Base-by-base conservation (phyloP, 1,140 invertebrate genomes). In the Ptiloglossa arizonensis region DNA sequence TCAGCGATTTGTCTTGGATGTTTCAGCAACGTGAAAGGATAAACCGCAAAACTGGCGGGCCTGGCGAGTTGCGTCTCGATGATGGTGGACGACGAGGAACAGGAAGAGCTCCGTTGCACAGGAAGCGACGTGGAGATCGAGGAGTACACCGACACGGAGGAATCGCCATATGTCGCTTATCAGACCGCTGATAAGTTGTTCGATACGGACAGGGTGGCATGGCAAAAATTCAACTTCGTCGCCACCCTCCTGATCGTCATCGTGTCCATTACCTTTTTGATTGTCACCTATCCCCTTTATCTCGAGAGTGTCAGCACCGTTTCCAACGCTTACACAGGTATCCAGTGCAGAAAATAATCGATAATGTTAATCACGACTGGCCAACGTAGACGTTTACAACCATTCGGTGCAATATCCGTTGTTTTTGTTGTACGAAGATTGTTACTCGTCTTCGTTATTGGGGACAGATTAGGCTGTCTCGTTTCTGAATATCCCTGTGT, bases 91-190 rank as follows among this genome's bases (percentile, higher is more conserved):
- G 91, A 92, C 59, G 91, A 92, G 48, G 90, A 92, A n/a, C 89
- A 91, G 48, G 90, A 92, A n/a, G 90, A 91, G 62, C 82, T 89
- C 8, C 87, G 89, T n/a, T 90, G 89, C 64, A 88, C 86, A 27
- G 91, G 89, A n/a, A 92, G 91, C 80, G 91, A 92, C 64, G 89
- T 85, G 1, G 91, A 92, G 80, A 90, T 90, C 74, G 90, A 92
- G 32, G 91, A 92, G 41, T 92, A 90, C 70, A 91, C 90, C 8
- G 90, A 92, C 70, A 91, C 89, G 2, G 91, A 92, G 50, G 91
- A 92, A 19, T 85, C 87, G 56, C 88, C 90, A 54, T 91, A 90
- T 76, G 82, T 84, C 27, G 80, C 87, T 86, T 91, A 90, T 87
- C 90, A 91, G 48, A 68, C 87, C 41, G 66, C 87, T 1, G 91